Evolutionary conservation across 2,888 invertebrate genomes (phyloP).

Genomic region (Epinotia ramella): DNA sequence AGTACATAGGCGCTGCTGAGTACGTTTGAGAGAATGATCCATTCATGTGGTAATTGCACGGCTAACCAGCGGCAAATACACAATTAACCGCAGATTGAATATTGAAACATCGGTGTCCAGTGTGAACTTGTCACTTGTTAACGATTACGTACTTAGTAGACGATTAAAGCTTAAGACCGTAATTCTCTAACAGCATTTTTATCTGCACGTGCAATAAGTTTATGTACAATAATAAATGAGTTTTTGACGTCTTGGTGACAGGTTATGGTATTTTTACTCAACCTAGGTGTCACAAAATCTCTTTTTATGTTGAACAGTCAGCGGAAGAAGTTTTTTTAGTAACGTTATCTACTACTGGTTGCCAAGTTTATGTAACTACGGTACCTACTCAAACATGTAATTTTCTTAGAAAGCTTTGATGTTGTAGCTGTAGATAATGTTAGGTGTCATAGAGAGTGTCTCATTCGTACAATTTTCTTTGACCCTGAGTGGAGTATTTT

Average conservation of each 20-base stretch:
- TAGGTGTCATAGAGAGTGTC: slow-evolving; percentile 65
- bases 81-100: slow-evolving; percentile 11
- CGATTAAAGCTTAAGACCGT: background rate
- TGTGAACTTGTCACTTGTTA: background rate
- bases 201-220: slow-evolving; percentile 11
- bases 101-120: slow-evolving; percentile 1
- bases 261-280: background rate
- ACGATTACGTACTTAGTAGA: background rate
- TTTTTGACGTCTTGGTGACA: background rate
- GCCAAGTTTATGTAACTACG: background rate
- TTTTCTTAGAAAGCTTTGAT: slow-evolving; percentile 75
- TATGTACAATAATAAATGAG: background rate
- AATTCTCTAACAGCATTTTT: background rate
- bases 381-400: background rate
- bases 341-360: too few relatives aligned
- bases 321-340: background rate
- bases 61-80: slow-evolving; percentile 22
- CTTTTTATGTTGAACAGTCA: background rate
- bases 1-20: slow-evolving; percentile 51
- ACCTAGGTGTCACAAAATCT: background rate
- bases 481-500: slow-evolving; percentile 73
- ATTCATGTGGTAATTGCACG: slow-evolving; percentile 24
- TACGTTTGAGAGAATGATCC: slow-evolving; percentile 26
- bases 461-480: slow-evolving; percentile 73
- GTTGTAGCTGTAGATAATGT: slow-evolving; percentile 70